These are phyloP conservation scores for Malurus splendens DNA, from an alignment of 2,797 vertebrate species.

Conservation along the genomic window DNA sequence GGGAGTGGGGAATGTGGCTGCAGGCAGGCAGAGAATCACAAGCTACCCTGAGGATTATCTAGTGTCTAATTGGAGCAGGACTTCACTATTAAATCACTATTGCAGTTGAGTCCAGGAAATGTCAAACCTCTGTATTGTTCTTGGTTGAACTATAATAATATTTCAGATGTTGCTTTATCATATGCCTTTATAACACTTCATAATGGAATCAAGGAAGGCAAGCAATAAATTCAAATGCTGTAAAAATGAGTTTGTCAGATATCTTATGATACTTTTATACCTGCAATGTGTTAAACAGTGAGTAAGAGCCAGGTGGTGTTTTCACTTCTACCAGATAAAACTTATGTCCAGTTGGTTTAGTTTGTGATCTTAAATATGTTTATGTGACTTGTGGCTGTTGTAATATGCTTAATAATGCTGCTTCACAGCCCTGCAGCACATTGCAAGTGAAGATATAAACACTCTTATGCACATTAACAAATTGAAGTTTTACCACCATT, in stretches of 20 bases:
- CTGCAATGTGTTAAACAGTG: neutral
- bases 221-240: neutral
- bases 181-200: neutral
- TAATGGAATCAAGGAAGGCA: neutral
- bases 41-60: neutral
- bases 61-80: neutral
- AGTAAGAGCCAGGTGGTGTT: neutral
- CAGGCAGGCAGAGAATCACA: neutral
- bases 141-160: neutral
- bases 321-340: neutral
- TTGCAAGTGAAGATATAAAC: neutral
- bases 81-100: neutral
- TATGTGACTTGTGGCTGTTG: neutral
- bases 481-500: neutral
- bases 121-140: neutral
- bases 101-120: neutral
- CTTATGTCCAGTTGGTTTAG: neutral
- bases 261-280: neutral
- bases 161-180: neutral
- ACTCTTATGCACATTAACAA: neutral
- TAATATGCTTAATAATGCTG: neutral
- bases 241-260: neutral
- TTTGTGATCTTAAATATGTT: neutral
- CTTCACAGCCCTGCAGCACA: neutral
- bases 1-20: neutral